A percentile compares a stretch with the other conserved stretches of the same genome.
Conservation (phyloP, 2,888 invertebrate genomes). For the Gymnoscelis rufifasciata region DNA sequence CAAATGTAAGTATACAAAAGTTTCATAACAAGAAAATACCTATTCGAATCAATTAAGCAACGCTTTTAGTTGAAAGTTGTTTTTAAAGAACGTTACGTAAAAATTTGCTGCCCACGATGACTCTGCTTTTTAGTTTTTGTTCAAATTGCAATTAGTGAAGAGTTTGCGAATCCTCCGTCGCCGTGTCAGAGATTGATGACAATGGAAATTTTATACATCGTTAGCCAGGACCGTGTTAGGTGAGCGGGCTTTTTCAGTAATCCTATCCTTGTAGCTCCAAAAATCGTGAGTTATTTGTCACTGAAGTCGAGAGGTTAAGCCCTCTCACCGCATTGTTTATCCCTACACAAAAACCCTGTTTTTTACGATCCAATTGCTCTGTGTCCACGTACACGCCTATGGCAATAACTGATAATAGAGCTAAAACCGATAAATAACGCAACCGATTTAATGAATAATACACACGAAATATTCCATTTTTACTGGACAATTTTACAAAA, state of each 20-base stretch:
- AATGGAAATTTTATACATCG: conserved; percentile 79
- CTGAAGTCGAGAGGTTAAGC: conserved; percentile 45
- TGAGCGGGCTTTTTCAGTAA: conserved; percentile 71
- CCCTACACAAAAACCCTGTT: conserved; percentile 31
- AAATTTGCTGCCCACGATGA: conserved; percentile 69
- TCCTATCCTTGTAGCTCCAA: conserved; percentile 57
- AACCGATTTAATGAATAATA: conserved; percentile 57
- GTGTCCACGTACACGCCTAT: conserved; percentile 26
- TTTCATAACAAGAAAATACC: conserved; percentile 12
- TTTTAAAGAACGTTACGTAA: conserved; percentile 61
- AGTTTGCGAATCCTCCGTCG: conserved; percentile 74
- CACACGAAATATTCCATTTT: conserved; percentile 27
- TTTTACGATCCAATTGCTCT: conserved; percentile 19
- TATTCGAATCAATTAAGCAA: conserved; percentile 23
- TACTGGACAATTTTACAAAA: conserved; percentile 13
- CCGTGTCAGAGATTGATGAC: conserved; percentile 79
- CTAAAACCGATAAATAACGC: conserved; percentile 57
- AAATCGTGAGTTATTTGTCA: conserved; percentile 50
- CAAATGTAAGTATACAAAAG: background rate
- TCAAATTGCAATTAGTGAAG: conserved; percentile 78
- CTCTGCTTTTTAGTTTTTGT: conserved; percentile 75
- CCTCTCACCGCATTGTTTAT: conserved; percentile 34
- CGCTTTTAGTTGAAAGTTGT: conserved; percentile 37
- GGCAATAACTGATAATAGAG: conserved; percentile 49
- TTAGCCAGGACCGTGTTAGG: conserved; percentile 74